Percentiles rank a stretch among this genome's conserved stretches.
phyloP scores from a whole-genome alignment of 2,113 vertebrate species.

The Ceyx margarethae region DNA sequence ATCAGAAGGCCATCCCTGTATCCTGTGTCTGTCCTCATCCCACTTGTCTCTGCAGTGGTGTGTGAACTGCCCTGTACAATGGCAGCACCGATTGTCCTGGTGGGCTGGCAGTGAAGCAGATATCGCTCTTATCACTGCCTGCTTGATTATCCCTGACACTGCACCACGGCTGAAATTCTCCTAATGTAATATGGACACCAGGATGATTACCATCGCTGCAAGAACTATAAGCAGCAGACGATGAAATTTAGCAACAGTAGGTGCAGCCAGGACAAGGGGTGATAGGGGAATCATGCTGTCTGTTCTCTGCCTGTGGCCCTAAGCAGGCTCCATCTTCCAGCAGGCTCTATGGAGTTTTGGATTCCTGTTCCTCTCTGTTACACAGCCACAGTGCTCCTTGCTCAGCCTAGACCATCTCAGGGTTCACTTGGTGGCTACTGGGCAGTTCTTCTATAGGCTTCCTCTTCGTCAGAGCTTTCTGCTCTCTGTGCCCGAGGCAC shows the following conservation, averaged over 20 bases:
- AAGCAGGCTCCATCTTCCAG: neutral
- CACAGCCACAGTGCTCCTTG: neutral
- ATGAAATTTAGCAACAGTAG: constrained; percentile 53
- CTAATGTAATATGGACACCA: constrained; percentile 28
- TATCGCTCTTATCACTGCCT: neutral
- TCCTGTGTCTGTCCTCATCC: neutral
- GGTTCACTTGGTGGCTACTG: neutral
- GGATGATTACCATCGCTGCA: constrained; percentile 19
- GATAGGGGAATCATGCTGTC: constrained; percentile 17
- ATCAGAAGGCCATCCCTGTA: neutral
- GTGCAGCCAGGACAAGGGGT: neutral
- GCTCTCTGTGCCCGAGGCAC: neutral
- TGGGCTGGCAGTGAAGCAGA: neutral
- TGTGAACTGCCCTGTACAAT: neutral
- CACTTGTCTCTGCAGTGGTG: neutral
- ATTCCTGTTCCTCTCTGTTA: neutral
- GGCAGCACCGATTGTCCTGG: neutral
- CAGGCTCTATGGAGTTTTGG: neutral
- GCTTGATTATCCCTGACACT: constrained; percentile 51
- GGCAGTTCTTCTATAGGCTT: neutral
- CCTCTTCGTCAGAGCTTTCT: neutral
- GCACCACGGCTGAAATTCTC: constrained; percentile 20
- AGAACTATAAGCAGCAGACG: constrained; percentile 51
- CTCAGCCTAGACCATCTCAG: neutral
- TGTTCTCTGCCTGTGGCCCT: neutral